phyloP scores from a whole-genome alignment of 2,113 vertebrate genomes.

The Pandion haliaetus region DNA sequence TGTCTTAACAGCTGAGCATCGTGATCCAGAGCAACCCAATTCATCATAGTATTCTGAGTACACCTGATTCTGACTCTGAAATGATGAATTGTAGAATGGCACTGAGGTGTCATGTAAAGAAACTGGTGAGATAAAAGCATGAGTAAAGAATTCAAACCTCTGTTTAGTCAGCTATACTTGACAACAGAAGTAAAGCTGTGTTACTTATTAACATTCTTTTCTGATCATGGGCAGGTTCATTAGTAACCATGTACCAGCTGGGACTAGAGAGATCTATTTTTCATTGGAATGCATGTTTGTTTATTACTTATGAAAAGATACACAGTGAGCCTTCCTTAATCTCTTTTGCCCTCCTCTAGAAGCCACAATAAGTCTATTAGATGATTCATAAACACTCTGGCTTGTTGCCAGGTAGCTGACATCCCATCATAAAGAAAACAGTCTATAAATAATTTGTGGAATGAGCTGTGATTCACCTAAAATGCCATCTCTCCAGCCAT shows the following conservation, averaged over 20 bases:
- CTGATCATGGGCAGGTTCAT: background rate
- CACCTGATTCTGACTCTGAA: background rate
- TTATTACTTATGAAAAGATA: background rate
- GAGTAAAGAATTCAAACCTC: background rate
- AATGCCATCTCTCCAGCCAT: background rate
- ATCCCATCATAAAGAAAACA: background rate
- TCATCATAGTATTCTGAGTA: background rate
- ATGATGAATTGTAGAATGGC: background rate
- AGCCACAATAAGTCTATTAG: background rate
- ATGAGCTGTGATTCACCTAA: constrained; percentile 12
- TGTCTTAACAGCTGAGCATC: background rate
- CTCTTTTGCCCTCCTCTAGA: background rate
- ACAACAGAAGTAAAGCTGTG: background rate
- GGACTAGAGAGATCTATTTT: background rate
- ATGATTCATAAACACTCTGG: background rate
- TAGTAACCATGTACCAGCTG: background rate
- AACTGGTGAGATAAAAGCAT: background rate
- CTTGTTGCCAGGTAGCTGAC: background rate
- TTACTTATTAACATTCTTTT: constrained; percentile 6
- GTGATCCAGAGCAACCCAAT: background rate
- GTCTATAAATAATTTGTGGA: constrained; percentile 12
- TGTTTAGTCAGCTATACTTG: background rate
- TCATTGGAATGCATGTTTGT: background rate
- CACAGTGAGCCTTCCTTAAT: background rate
- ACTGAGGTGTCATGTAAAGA: background rate